Conservation (phyloP, 2,888 invertebrate species). For the Pterobdella sp. region DNA sequence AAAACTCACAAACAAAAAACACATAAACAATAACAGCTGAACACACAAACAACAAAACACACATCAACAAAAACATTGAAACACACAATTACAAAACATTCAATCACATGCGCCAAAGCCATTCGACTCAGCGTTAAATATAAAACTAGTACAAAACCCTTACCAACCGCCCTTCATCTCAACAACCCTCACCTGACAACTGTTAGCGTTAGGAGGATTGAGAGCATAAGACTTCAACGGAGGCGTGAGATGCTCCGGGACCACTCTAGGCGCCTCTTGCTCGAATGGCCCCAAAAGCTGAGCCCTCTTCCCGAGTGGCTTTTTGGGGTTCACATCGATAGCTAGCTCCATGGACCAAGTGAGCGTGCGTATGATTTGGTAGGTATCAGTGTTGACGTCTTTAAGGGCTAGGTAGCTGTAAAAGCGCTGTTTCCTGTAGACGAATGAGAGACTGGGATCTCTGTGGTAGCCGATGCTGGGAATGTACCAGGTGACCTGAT, state of each 20-base stretch:
- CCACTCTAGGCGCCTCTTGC: slow-evolving; percentile 34
- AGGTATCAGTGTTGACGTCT: slow-evolving; percentile 45
- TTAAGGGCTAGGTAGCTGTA: slow-evolving; percentile 50
- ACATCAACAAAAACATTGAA: not conserved
- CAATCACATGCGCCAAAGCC: too few relatives aligned
- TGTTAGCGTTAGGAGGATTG: slow-evolving; percentile 36
- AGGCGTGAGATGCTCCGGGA: slow-evolving; percentile 10
- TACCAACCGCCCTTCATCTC: not conserved
- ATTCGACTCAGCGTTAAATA: too few relatives aligned
- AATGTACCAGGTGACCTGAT: slow-evolving; percentile 48
- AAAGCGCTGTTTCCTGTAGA: slow-evolving; percentile 49
- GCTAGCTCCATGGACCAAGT: slow-evolving; percentile 48
- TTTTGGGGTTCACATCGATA: slow-evolving; percentile 46
- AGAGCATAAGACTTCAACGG: slow-evolving; percentile 30
- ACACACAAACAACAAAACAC: not conserved
- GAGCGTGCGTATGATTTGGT: slow-evolving; percentile 47
- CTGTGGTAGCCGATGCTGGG: slow-evolving; percentile 46
- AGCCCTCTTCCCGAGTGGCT: slow-evolving; percentile 46
- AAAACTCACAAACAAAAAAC: not conserved
- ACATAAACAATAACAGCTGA: not conserved
- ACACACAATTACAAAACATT: not conserved
- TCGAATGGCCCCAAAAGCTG: slow-evolving; percentile 37
- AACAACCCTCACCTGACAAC: slow-evolving; percentile 28
- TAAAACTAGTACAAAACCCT: not conserved
- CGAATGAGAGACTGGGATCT: slow-evolving; percentile 47